Evolutionary conservation across 2,888 invertebrate genomes (phyloP), one percentile per base, ranked within the genome.

Genomic region (Hyposoter dolosus): DNA sequence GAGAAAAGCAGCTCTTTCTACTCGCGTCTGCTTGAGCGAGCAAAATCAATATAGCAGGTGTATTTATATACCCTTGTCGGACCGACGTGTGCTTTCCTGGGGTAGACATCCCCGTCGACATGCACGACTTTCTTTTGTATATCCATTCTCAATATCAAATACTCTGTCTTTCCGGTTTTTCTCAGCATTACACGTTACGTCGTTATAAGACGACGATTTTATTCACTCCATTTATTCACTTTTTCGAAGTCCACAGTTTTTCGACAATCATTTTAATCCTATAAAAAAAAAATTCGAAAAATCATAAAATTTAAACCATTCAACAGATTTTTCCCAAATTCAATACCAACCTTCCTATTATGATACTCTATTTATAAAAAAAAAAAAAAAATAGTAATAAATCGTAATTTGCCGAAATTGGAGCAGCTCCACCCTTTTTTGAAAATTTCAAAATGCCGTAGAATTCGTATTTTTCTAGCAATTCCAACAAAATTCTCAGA

Each of bases 21-120:
- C 69, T 82, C 74, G 66, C 19, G 77, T 63, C 40, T 45, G 82
- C 79, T 79, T 74, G 69, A 79, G 78, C 82, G 47, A 76, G 63
- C 82, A 85, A 85, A 85, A 85, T 85, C 85, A 85, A 85, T 85
- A 85, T 82, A 82, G 74, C 82, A 82, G 82, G 85, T 85, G 82
- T 85, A 85, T 85, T 85, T 85, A 85, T 85, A 85, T 19, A 79
- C 74, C 75, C 82, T 75, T 66, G 74, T 75, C 79, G 79, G 82
- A 76, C 75, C 75, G 75, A 50, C 71, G 60, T 82, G 75, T 69
- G 79, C 53, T 35, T 69, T 63, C 60, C 68, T 65, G 74, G 78
- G 82, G 60, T 77, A 84, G 76, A 74, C 82, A 85, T 74, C 82
- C 69, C 72, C 35, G 83, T 68, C 79, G 69, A 47, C 72, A n/a